Evolutionary conservation across 2,888 invertebrate genomes (phyloP), one percentile per base, ranked within the genome.

Genomic region (Melipona bicolor): DNA sequence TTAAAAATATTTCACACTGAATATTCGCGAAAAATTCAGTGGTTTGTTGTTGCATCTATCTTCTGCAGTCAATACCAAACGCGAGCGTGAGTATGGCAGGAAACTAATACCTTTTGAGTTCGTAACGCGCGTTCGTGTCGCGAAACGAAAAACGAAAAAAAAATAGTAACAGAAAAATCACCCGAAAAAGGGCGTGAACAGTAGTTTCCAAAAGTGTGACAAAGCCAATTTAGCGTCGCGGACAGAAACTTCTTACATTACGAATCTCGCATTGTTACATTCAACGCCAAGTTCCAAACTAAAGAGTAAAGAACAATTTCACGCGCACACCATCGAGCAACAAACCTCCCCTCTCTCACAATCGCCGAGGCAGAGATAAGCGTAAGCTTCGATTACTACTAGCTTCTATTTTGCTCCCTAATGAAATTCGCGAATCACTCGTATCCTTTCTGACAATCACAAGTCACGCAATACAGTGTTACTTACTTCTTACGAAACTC

Each of bases 311-410:
- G 32, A 19, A 4, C 49, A 69, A 32, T 49, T 68, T 69, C 61
- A 24, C 73, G 36, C 79, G 32, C 59, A 67, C 6, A 54, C 32
- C 24, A 32, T 13, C 32, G 27, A 65, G 43, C 43, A 64, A 61
- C 43, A 64, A 61, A 27, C n/a, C 17, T 56, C 21, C 52, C 78
- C 15, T n/a, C n/a, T n/a, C n/a, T 32, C 43, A 62, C 49, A 17
- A 65, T 62, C 32, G 4, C 17, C 68, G 54, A 79, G 24, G 21
- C 21, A 79, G 21, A 32, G 32, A 73, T 68, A 61, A 62, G 21
- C 61, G 27, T 49, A 17, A 68, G 36, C 61, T 32, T 6, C 49
- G 43, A 54, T n/a, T 49, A 81, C 21, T 50, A 64, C 54, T 54
- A 59, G 32, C 43, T 78, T 27, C 19, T n/a, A 59, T 70, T 36